Percentiles rank a stretch among this genome's conserved stretches.
These are phyloP conservation scores for Pristionchus fissidentatus DNA, from an alignment of 2,888 invertebrate genomes.

Conservation along the genomic window DNA sequence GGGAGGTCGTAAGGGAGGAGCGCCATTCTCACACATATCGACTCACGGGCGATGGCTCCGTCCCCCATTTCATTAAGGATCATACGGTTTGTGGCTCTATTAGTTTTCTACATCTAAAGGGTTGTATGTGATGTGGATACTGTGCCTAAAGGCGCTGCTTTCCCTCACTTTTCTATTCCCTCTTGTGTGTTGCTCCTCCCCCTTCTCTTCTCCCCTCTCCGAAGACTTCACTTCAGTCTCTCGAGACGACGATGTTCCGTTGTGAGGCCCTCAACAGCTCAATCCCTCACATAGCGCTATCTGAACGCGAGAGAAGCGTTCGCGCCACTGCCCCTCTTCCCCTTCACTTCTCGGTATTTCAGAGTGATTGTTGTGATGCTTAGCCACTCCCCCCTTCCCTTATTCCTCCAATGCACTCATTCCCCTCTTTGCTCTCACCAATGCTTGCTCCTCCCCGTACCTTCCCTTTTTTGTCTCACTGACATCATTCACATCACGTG, in stretches of 20 bases:
- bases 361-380: neutral
- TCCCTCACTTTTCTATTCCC: neutral
- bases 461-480: too few relatives aligned
- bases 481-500: too few relatives aligned
- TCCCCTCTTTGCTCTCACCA: too few relatives aligned
- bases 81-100: neutral
- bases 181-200: neutral
- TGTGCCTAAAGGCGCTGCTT: too few relatives aligned
- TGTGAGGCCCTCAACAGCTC: slow-evolving; percentile 24
- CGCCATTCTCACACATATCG: slow-evolving; percentile 4
- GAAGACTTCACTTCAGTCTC: slow-evolving; percentile 28
- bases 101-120: too few relatives aligned
- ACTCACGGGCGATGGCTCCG: slow-evolving; percentile 22
- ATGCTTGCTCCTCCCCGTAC: too few relatives aligned
- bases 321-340: slow-evolving; percentile 36
- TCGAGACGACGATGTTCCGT: slow-evolving; percentile 42
- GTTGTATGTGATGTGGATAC: too few relatives aligned
- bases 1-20: slow-evolving; percentile 24
- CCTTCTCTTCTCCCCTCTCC: neutral
- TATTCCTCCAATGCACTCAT: too few relatives aligned
- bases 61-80: slow-evolving; percentile 27
- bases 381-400: too few relatives aligned
- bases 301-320: slow-evolving; percentile 38
- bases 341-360: slow-evolving; percentile 6
- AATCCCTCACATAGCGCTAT: slow-evolving; percentile 30